Evolutionary conservation across 2,113 vertebrate genomes (phyloP).

Genomic region (Vireo altiloquus): DNA sequence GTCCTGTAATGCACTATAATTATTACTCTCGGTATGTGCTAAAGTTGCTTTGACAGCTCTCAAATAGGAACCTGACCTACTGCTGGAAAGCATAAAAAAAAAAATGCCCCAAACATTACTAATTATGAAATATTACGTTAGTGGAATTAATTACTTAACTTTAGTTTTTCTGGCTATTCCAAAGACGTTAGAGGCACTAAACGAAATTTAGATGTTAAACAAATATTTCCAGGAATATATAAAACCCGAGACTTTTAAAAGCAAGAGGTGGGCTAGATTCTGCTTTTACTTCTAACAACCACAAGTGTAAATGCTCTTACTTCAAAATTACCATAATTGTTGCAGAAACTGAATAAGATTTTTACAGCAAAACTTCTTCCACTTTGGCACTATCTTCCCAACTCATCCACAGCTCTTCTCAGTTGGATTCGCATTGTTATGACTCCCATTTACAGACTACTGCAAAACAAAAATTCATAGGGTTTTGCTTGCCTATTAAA

Average conservation of each 20-base stretch:
- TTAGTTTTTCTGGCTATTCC: not conserved
- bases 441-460: not conserved
- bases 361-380: not conserved
- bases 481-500: not conserved
- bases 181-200: not conserved
- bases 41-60: not conserved
- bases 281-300: not conserved
- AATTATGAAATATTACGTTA: not conserved
- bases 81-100: not conserved
- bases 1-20: not conserved
- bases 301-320: not conserved
- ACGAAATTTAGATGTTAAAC: not conserved
- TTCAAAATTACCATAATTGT: not conserved
- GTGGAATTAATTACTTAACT: not conserved
- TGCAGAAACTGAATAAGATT: not conserved
- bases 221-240: not conserved
- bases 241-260: not conserved
- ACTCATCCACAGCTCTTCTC: not conserved
- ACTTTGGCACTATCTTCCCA: not conserved
- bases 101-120: not conserved
- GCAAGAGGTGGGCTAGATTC: not conserved
- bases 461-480: not conserved
- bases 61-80: not conserved
- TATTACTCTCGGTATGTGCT: not conserved
- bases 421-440: not conserved